These are phyloP conservation scores for Listronotus bonariensis DNA, from an alignment of 1,140 invertebrate species.

Conservation along the genomic window DNA sequence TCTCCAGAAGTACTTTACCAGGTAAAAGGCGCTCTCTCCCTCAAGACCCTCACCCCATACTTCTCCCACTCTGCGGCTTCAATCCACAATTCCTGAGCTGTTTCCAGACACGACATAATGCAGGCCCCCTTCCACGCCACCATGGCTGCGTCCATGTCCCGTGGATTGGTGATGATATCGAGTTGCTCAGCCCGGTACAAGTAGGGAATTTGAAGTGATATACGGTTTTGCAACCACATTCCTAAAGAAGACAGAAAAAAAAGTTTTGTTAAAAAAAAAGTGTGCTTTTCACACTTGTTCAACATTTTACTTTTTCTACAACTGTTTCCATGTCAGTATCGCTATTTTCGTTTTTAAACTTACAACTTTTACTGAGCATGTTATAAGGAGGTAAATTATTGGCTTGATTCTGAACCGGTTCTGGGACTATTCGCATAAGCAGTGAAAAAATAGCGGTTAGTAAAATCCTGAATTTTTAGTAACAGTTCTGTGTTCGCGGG, in stretches of 20 bases:
- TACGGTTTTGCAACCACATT: slow-evolving; percentile 86
- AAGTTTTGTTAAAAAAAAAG: no score
- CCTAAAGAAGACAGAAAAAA: slow-evolving; percentile 49
- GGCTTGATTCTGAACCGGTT: no score
- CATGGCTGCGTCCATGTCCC: slow-evolving; percentile 89
- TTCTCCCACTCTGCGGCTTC: slow-evolving; percentile 83
- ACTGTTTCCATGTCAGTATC: no score
- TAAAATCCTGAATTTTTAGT: no score
- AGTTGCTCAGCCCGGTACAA: slow-evolving; percentile 78
- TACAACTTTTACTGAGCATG: no score
- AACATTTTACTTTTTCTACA: no score
- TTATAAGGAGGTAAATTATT: no score
- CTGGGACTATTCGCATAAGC: no score
- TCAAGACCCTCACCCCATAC: slow-evolving; percentile 80
- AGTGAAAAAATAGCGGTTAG: no score
- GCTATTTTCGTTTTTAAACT: no score
- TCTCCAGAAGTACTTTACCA: slow-evolving; percentile 59
- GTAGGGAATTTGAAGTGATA: slow-evolving; percentile 83
- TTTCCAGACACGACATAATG: slow-evolving; percentile 90
- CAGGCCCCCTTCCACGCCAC: slow-evolving; percentile 94
- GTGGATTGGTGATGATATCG: slow-evolving; percentile 80
- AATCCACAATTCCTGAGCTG: slow-evolving; percentile 93
- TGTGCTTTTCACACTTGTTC: no score
- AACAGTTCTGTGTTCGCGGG: no score
- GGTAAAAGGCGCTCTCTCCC: slow-evolving; percentile 85